Evolutionary conservation across 2,113 vertebrate species (phyloP).

Genomic region (Semnopithecus entellus): DNA sequence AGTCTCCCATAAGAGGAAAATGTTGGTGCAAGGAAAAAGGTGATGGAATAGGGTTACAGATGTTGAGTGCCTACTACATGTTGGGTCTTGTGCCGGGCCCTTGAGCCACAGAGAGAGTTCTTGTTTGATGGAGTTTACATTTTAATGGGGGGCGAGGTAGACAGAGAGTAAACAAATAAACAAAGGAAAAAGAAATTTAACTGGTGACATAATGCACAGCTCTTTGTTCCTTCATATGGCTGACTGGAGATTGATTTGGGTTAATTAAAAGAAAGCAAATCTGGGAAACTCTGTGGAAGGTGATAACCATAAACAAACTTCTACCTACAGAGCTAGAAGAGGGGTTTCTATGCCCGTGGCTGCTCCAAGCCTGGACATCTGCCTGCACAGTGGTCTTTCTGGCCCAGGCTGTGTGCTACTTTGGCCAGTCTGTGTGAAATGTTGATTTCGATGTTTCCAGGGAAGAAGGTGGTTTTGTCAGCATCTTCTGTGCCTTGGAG

Average conservation of each 20-base stretch:
- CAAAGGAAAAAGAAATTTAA: neutral
- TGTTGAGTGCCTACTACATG: neutral
- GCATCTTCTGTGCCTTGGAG: neutral
- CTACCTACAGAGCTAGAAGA: neutral
- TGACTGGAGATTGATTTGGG: neutral
- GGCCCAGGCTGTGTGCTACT: neutral
- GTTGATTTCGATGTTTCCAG: neutral
- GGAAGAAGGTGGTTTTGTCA: neutral
- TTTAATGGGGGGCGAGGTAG: neutral
- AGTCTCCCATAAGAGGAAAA: neutral
- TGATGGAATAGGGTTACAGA: neutral
- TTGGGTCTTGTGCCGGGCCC: no score
- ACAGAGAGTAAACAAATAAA: neutral
- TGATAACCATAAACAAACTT: neutral
- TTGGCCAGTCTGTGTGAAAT: neutral
- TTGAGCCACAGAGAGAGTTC: neutral
- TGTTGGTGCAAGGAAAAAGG: neutral
- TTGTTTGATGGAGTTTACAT: neutral
- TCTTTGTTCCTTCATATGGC: neutral
- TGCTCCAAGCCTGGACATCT: neutral
- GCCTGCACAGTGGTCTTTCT: neutral
- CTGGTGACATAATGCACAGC: neutral
- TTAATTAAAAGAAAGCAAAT: slow-evolving; percentile 32
- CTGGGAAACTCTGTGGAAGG: neutral
- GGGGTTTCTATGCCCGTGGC: neutral